Evolutionary conservation across 2,888 invertebrate species (phyloP), one percentile per base, ranked within the genome.

Genomic region (Heliconius erato): DNA sequence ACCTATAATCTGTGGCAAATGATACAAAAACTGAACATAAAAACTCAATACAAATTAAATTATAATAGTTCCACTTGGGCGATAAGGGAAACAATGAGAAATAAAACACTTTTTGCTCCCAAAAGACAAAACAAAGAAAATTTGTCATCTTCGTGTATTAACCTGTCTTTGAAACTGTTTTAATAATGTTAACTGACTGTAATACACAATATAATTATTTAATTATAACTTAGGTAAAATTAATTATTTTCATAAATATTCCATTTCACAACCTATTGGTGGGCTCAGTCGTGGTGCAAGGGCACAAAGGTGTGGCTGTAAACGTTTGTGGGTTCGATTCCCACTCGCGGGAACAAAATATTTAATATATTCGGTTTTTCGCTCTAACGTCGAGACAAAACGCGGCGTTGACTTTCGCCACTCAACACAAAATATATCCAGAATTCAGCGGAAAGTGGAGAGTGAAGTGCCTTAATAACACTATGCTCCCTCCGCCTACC

Each of bases 131-230:
- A 72, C 71, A 44, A 72, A 72, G 71, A 72, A 26, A 26, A 72
- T 71, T 71, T 72, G 71, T 72, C 71, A 72, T 72, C 9, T 44
- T 72, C 44, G n/a, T 44, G 1, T 71, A 9, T 23, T 26, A 67
- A 67, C 14, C 67, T 67, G 67, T 16, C 26, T 67, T 28, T 26
- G 1, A 14, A 26, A 28, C 4, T 26, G 14, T 26, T 26, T 63
- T n/a, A 28, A 28, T n/a, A 65, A 65, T n/a, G 11, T 26, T 65
- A 26, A 26, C 65, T 1, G 4, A 65, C 3, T n/a, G 3, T 14
- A 26, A 26, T 65, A 26, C n/a, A 26, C 3, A 26, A 23, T 2
- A 49, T 16, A 16, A 49, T 49, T 16, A 16, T 49, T 49, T 49
- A 59, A 23, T 59, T 23, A 3, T 11, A 7, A 59, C 9, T 9